Base-by-base conservation (phyloP, 2,113 vertebrate species). In the Acrocephalus kingi region DNA sequence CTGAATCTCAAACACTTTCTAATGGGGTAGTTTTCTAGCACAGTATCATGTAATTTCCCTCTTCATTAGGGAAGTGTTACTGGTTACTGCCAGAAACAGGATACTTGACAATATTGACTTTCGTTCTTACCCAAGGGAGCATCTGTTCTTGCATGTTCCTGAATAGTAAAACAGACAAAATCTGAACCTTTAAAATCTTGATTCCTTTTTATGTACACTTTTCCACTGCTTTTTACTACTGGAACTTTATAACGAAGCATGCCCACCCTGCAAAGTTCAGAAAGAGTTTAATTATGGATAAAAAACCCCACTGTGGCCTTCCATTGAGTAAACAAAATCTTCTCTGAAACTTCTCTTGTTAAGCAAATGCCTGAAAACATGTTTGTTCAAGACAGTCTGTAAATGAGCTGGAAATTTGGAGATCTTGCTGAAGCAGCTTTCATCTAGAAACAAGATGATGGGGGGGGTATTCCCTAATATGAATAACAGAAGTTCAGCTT, bases 381-480 rank as follows among this genome's bases (percentile, higher is more conserved):
- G 2, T 45, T 86, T 80, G 31, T 37, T 80, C 25, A 54, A 54
- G 30, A 63, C 3, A 41, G 5, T 55, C 21, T 62, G 22, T 61
- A 92, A 91, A 71, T 31, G 35, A 91, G 24, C 22, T 45, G 18
- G 15, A 25, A 77, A 80, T 58, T 12, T 13, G 73, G 19, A 64
- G 49, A 66, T 49, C 51, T 80, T 61, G 8, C 27, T 68, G 63
- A 84, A 89, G 41, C 54, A 79, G 19, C n/a, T 54, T 33, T 84
- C 18, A n/a, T 37, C 25, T 23, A 48, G 39, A 54, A 75, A 54
- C 3, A 17, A 54, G 21, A 20, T 30, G 31, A 4, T 55, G 30
- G 4, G 1, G 1, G 2, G 3, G 4, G 3, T 43, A 17, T 10
- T 45, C 8, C 11, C 20, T 14, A 16, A 15, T 16, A 45, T 1